These are phyloP conservation scores for Laticauda laticaudata DNA, from an alignment of 2,113 vertebrate genomes.

Conservation along the genomic window DNA sequence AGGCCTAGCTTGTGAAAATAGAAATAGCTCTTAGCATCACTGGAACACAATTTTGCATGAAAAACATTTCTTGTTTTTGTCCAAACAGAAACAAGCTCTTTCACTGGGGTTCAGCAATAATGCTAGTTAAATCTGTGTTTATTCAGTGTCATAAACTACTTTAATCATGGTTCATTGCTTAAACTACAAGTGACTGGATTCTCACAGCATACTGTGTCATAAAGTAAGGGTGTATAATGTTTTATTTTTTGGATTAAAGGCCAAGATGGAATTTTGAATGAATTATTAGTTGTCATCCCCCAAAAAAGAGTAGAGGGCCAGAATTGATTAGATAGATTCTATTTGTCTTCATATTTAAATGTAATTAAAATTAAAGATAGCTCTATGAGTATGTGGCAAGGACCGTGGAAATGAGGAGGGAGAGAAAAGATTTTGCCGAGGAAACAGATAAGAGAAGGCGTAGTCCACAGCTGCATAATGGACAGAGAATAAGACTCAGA, in stretches of 20 bases:
- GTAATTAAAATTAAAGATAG: background rate
- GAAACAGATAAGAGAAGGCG: background rate
- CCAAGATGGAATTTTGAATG: background rate
- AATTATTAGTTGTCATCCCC: background rate
- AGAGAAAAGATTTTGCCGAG: background rate
- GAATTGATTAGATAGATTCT: background rate
- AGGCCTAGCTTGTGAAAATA: background rate
- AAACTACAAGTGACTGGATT: background rate
- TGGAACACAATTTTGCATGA: background rate
- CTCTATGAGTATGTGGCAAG: background rate
- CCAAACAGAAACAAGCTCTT: background rate
- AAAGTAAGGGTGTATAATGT: background rate
- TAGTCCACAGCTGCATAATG: background rate
- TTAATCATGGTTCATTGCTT: background rate
- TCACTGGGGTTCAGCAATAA: background rate
- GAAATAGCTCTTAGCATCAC: too few species aligned
- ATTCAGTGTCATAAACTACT: background rate
- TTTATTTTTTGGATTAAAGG: background rate
- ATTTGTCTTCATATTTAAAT: background rate
- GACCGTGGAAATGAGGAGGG: background rate
- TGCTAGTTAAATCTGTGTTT: background rate
- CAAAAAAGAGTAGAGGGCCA: background rate
- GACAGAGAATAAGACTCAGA: too few species aligned
- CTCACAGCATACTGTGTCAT: background rate
- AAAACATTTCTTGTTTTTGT: background rate